Percentiles rank a stretch among this genome's conserved stretches.
These are phyloP conservation scores for Lutjanus campechanus DNA, from an alignment of 2,797 vertebrate genomes.

Conservation along the genomic window DNA sequence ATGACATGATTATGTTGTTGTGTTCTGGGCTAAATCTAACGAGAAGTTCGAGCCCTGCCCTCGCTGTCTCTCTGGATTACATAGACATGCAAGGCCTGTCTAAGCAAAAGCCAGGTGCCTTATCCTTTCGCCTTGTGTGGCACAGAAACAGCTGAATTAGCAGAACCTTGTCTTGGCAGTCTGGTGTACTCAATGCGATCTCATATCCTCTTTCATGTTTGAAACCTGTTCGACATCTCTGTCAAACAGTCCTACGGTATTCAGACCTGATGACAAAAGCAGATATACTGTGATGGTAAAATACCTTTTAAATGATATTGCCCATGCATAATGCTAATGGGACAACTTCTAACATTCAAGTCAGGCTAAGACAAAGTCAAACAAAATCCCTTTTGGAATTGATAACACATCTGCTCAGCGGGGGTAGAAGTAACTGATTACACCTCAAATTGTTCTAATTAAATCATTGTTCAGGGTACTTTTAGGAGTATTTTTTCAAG, in stretches of 20 bases:
- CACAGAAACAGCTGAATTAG: slow-evolving; percentile 70
- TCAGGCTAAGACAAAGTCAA: slow-evolving; percentile 26
- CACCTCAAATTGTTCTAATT: too few relatives aligned
- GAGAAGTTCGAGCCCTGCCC: slow-evolving; percentile 60
- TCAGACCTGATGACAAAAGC: slow-evolving; percentile 72
- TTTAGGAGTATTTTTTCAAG: too few relatives aligned
- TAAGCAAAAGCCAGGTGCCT: slow-evolving; percentile 75
- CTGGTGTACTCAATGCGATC: slow-evolving; percentile 56
- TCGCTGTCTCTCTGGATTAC: slow-evolving; percentile 69
- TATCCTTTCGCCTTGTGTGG: slow-evolving; percentile 70
- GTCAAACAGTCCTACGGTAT: slow-evolving; percentile 62
- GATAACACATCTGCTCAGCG: slow-evolving; percentile 30
- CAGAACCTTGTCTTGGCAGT: slow-evolving; percentile 57
- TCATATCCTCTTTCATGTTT: slow-evolving; percentile 69
- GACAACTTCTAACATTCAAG: slow-evolving; percentile 3
- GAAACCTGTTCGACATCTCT: slow-evolving; percentile 68
- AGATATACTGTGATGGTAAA: slow-evolving; percentile 48
- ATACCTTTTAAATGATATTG: slow-evolving; percentile 36
- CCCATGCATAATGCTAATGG: slow-evolving; percentile 31
- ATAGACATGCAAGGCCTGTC: slow-evolving; percentile 66
- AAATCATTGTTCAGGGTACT: too few relatives aligned
- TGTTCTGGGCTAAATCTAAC: slow-evolving; percentile 72
- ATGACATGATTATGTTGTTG: slow-evolving; percentile 75
- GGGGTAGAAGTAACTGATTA: too few relatives aligned
- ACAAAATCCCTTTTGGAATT: slow-evolving; percentile 21